Base-by-base conservation (phyloP, 1,140 invertebrate species). In the Tribolium madens region DNA sequence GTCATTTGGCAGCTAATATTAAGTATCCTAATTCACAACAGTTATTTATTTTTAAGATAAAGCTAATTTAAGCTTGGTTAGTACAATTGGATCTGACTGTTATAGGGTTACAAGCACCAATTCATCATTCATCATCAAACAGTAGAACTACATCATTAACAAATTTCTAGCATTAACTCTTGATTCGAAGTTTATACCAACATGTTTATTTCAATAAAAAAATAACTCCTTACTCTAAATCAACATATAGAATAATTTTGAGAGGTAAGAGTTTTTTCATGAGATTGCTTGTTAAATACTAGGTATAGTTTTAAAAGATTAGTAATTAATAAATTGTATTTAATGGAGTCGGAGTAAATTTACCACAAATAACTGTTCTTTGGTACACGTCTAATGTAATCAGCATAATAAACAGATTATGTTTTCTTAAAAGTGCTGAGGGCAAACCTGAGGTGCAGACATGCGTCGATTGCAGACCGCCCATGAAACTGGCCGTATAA, bases 321-420 rank as follows among this genome's bases (percentile, higher is more conserved):
- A n/a, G n/a, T 21, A 21, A 36, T 36, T 36, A 36, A 36, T 36
- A 9, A 36, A 36, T 36, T 36, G 33, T 5, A 36, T 36, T 36
- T 36, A 42, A 42, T 42, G 36, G 36, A 42, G 2, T 42, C 9
- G 36, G n/a, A 42, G 36, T 42, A 42, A 42, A 42, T 4, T 42
- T n/a, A n/a, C 4, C 36, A 7, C 36, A 42, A 42, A 42, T 42
- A 7, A 42, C 12, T 50, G n/a, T 57, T 17, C 10, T n/a, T 26
- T n/a, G 10, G 17, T 18, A 10, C 6, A 21, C 10, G 50, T 7
- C 6, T 18, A 57, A 17, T 10, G 52, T n/a, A 57, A 57, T 57
- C 52, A 57, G 52, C 52, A 57, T 57, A 57, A 57, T 57, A 57
- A 57, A 57, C 52, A 21, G 14, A 57, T 57, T 57, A 57, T 26